Conservation (phyloP, 2,797 vertebrate genomes). For the Carduelis carduelis region DNA sequence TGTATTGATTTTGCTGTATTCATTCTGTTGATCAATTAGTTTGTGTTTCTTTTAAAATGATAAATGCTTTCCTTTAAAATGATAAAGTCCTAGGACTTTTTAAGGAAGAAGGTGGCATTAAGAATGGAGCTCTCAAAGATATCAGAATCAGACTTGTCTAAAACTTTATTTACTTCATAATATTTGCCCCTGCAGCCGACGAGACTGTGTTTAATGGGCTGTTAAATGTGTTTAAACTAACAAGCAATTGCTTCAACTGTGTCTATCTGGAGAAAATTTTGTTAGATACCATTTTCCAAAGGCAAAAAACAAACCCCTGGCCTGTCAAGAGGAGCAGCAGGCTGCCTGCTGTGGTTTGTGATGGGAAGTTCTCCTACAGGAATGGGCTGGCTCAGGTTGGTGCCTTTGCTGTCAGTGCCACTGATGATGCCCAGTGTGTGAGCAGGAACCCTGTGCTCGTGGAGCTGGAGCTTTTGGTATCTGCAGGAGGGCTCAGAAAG, state of each 20-base stretch:
- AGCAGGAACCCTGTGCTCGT: neutral
- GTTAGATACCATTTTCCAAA: neutral
- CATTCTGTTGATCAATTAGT: neutral
- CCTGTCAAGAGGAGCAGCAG: neutral
- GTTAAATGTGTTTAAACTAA: neutral
- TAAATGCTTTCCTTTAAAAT: neutral
- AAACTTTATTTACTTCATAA: neutral
- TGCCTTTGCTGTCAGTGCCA: neutral
- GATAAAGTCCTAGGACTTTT: neutral
- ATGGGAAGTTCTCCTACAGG: neutral
- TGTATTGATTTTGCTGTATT: neutral
- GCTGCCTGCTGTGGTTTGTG: neutral
- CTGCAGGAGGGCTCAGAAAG: neutral
- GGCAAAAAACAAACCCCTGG: neutral
- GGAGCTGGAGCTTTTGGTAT: neutral
- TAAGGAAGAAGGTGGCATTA: neutral
- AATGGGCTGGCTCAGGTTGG: neutral
- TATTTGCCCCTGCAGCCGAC: neutral
- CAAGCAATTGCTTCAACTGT: neutral
- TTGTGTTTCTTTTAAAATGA: neutral
- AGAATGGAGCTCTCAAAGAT: neutral
- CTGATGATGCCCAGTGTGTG: rapidly evolving
- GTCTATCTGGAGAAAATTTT: neutral
- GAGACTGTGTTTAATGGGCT: neutral
- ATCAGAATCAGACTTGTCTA: neutral